Conservation (phyloP, 2,113 vertebrate genomes). For the Anseranas semipalmata region DNA sequence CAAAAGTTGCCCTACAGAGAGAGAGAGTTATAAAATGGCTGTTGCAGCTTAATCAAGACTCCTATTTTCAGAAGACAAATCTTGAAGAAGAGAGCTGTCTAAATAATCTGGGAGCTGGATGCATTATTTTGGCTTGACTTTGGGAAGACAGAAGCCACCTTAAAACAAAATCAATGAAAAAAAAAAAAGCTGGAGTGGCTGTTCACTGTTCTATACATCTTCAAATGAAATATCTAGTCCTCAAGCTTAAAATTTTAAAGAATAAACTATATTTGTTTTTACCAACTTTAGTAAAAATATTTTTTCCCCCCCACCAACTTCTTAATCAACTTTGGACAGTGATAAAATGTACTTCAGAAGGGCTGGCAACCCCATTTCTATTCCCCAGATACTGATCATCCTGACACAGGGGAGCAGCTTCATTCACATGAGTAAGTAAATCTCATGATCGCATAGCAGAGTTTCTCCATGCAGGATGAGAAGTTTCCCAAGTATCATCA, state of each 20-base stretch:
- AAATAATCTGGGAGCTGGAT: background rate
- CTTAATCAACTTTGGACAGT: background rate
- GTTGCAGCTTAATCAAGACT: background rate
- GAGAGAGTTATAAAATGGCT: background rate
- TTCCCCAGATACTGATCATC: background rate
- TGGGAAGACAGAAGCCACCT: background rate
- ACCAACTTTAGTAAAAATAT: too few species aligned
- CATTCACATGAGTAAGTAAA: rapidly evolving
- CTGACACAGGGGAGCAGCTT: background rate
- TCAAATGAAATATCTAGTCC: background rate
- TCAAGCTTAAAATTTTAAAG: background rate
- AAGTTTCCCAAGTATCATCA: background rate
- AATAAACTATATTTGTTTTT: background rate
- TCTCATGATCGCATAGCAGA: background rate
- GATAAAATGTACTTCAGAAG: background rate
- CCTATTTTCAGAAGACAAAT: background rate
- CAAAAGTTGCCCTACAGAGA: background rate
- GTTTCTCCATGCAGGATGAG: background rate
- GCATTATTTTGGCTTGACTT: background rate
- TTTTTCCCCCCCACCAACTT: too few species aligned
- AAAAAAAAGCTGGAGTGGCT: background rate
- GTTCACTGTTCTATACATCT: background rate
- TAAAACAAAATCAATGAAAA: background rate
- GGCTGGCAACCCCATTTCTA: background rate
- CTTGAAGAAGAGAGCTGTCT: background rate